phyloP scores from a whole-genome alignment of 2,113 vertebrate species.

The Tachysurus fulvidraco region DNA sequence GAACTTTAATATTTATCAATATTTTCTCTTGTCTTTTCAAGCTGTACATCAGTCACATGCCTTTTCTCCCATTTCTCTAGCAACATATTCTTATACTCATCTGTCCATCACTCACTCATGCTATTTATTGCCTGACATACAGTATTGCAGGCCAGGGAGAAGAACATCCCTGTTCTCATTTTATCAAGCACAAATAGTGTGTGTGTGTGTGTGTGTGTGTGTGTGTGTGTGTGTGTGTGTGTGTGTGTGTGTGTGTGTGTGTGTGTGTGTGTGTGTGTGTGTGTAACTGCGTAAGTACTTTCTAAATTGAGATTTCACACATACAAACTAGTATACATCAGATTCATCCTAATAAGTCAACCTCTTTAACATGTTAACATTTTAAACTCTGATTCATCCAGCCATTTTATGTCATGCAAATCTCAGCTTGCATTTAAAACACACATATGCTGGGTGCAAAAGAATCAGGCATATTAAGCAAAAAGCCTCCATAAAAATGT shows the following conservation, averaged over 20 bases:
- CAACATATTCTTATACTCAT: neutral
- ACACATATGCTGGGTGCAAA: constrained; percentile 46
- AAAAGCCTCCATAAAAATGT: constrained; percentile 44
- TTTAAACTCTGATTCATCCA: constrained; percentile 6
- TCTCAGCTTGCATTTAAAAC: constrained; percentile 42
- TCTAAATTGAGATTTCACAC: neutral
- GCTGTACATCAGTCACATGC: neutral
- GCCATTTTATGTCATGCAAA: neutral
- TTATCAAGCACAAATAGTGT: neutral
- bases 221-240: neutral
- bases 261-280: neutral
- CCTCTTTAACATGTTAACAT: neutral
- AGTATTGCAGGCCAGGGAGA: neutral
- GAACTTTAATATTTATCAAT: neutral
- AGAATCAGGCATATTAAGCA: constrained; percentile 42
- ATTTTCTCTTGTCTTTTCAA: neutral
- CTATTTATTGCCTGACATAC: neutral
- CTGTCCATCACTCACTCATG: neutral
- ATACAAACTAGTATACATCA: neutral
- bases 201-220: neutral
- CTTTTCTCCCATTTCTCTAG: neutral
- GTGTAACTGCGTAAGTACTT: neutral
- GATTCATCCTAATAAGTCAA: neutral
- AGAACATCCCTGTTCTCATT: neutral
- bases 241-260: neutral